phyloP scores from a whole-genome alignment of 1,140 invertebrate genomes.

The Lasioglossum baleicum region DNA sequence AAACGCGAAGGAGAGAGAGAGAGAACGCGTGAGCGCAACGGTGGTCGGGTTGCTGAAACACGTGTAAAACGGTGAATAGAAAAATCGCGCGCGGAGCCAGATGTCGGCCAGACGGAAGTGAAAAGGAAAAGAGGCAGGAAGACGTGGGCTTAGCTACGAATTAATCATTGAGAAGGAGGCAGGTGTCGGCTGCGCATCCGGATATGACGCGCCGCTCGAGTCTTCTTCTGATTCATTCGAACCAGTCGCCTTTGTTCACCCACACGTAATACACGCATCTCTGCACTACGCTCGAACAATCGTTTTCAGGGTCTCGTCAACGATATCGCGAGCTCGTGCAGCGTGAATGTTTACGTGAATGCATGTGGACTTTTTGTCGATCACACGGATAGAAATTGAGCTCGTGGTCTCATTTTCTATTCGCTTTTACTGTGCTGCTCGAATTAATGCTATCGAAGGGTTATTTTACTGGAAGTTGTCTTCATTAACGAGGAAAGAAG shows the following conservation, averaged over 20 bases:
- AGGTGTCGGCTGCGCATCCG: conserved; percentile 28
- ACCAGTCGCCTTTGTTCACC: conserved; percentile 6
- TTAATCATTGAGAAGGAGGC: conserved; percentile 21
- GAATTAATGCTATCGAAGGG: too few species aligned
- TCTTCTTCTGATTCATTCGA: conserved; percentile 23
- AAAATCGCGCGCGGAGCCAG: conserved; percentile 7
- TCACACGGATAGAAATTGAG: too few species aligned
- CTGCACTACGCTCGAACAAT: background rate
- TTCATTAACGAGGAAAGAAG: too few species aligned
- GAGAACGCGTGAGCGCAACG: background rate
- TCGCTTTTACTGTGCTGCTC: too few species aligned
- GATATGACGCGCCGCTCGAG: conserved; percentile 19
- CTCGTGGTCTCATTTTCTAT: too few species aligned
- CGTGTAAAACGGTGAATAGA: background rate
- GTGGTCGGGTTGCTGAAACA: background rate
- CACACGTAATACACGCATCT: background rate
- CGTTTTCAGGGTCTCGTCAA: background rate
- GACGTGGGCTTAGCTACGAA: conserved; percentile 31
- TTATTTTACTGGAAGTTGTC: too few species aligned
- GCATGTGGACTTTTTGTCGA: too few species aligned
- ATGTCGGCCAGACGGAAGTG: conserved; percentile 26
- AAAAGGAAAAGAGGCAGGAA: conserved; percentile 16
- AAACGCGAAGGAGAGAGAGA: too few species aligned
- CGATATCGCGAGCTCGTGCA: too few species aligned
- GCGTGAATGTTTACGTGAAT: too few species aligned